These are phyloP conservation scores for Plecturocebus donacophilus DNA, from an alignment of 2,113 vertebrate genomes.

Conservation along the genomic window DNA sequence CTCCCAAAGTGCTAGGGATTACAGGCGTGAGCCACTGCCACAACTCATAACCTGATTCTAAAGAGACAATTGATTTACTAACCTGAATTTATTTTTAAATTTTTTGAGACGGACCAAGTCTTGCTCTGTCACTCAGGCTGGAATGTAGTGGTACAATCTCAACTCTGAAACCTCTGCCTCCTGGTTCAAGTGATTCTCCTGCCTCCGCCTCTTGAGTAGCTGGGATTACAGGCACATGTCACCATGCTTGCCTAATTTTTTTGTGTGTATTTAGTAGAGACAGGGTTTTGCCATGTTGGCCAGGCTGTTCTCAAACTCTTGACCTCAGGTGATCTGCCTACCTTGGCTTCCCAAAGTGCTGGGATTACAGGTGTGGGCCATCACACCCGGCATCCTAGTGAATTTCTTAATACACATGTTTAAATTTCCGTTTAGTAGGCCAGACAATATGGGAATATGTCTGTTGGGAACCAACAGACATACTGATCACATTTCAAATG, in stretches of 20 bases:
- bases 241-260: too few species aligned
- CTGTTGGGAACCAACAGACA: not conserved
- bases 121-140: not conserved
- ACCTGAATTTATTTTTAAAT: too few species aligned
- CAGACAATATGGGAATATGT: too few species aligned
- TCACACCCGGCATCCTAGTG: fast-evolving
- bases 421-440: too few species aligned
- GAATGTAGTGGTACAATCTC: not conserved
- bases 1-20: not conserved
- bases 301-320: not conserved
- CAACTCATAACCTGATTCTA: not conserved
- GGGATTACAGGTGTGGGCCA: not conserved
- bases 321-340: not conserved
- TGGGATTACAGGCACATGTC: too few species aligned
- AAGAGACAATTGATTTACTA: too few species aligned
- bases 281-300: too few species aligned
- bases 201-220: too few species aligned
- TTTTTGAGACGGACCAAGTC: not conserved
- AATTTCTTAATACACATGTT: too few species aligned
- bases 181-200: too few species aligned
- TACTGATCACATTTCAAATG: not conserved
- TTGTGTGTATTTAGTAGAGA: too few species aligned
- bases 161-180: not conserved
- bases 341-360: not conserved
- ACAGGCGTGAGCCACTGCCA: not conserved